Base-by-base conservation (phyloP, 2,888 invertebrate species). In the Lapara coniferarum region DNA sequence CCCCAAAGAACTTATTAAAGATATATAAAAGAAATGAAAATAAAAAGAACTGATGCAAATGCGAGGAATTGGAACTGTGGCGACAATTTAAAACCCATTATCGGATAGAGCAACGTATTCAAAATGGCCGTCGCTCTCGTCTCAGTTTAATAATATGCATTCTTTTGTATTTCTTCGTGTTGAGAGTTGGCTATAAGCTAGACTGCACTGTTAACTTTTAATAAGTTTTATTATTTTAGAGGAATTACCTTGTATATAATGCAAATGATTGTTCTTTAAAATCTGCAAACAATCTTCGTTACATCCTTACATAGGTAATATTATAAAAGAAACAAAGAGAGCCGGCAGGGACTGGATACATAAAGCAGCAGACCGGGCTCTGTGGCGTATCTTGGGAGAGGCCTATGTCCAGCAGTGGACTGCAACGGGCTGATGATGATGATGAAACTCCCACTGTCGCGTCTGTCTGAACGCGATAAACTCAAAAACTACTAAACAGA, bases 61-160 rank as follows among this genome's bases (percentile, higher is more conserved):
- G 63, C 46, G 49, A 63, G 49, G 63, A 63, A 63, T 63, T 49
- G 63, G 63, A 63, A 19, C 49, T 46, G 63, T 63, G 63, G 63
- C 63, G 68, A 58, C 69, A 49, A 69, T 69, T 49, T 53, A 66
- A 66, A 69, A 69, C 46, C 69, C 69, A 69, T 69, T 69, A 69
- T 66, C 66, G 69, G 49, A 30, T 56, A 66, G 55, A 53, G 53
- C 56, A n/a, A 30, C 19, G 19, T 46, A 63, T 63, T 49, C 63
- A 46, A 46, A 63, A 63, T 46, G 56, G 67, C 57, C 19, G n/a
- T 14, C 67, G 25, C 14, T 30, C 25, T 51, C 49, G 49, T 63
- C 63, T 49, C 19, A 0, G 49, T 16, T 56, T 13, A 49, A 19
- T 63, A 63, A 63, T 63, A 63, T 63, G 49, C 63, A 63, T 49